Conservation (phyloP, 92 coral and sea anemone genomes). For the Porites rus region DNA sequence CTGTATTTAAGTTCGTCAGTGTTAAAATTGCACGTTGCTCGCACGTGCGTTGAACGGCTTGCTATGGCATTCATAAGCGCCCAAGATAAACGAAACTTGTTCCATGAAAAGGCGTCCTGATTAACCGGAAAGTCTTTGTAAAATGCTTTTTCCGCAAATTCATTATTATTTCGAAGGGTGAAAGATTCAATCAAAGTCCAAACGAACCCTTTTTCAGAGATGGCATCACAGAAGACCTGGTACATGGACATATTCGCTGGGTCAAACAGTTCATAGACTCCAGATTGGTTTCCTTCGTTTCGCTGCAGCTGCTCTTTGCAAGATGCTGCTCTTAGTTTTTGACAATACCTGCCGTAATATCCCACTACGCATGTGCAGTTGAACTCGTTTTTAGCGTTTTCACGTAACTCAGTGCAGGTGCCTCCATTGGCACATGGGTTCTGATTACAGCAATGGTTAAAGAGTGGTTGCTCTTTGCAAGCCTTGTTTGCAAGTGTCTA, state of each 20-base stretch:
- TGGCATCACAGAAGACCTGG: constrained; percentile 45
- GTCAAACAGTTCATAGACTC: constrained; percentile 21
- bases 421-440: constrained; percentile 55
- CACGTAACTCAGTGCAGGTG: constrained; percentile 53
- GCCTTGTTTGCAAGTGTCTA: not conserved
- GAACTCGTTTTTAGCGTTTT: constrained; percentile 58
- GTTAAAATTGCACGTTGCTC: constrained; percentile 60
- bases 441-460: constrained; percentile 50
- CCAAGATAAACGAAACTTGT: constrained; percentile 45
- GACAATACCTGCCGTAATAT: constrained; percentile 48
- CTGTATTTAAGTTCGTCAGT: constrained; percentile 44
- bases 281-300: not conserved
- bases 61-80: constrained; percentile 28
- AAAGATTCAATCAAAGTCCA: constrained; percentile 70
- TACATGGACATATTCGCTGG: not conserved
- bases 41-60: constrained; percentile 37
- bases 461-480: constrained; percentile 13
- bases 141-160: constrained; percentile 14
- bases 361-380: constrained; percentile 43
- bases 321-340: not conserved
- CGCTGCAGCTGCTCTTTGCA: not conserved
- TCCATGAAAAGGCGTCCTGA: constrained; percentile 36
- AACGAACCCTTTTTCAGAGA: constrained; percentile 45
- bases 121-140: constrained; percentile 24
- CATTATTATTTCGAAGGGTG: constrained; percentile 16